phyloP scores from a whole-genome alignment of 2,888 invertebrate genomes.

The Empis stercorea region DNA sequence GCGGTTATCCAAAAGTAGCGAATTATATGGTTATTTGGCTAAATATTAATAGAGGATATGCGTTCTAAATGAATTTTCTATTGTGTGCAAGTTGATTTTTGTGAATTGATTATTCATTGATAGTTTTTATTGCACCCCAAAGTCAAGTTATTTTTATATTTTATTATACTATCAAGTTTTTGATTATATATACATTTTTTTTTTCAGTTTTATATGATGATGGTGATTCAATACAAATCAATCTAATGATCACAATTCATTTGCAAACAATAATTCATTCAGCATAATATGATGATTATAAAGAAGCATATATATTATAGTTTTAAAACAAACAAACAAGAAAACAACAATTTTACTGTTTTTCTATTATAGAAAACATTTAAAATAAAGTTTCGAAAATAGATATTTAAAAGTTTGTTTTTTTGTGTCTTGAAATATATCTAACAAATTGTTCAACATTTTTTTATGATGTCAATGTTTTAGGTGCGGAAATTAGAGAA shows the following conservation, averaged over 20 bases:
- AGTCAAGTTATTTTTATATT: background rate
- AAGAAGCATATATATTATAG: no score
- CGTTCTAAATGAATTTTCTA: conserved; percentile 17
- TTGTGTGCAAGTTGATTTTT: conserved; percentile 14
- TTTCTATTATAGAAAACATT: conserved; percentile 1
- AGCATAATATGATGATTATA: background rate
- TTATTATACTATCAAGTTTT: background rate
- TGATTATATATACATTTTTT: background rate
- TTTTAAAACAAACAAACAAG: background rate
- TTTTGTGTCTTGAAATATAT: no score
- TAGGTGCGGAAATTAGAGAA: background rate
- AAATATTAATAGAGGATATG: conserved; percentile 16
- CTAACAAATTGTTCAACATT: no score
- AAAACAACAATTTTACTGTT: no score
- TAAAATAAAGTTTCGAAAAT: no score
- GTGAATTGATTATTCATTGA: conserved; percentile 12
- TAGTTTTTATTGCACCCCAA: conserved; percentile 1
- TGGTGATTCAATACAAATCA: no score
- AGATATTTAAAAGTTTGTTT: no score
- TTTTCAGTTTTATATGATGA: no score
- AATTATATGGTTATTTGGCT: no score
- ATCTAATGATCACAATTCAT: no score
- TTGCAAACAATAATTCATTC: no score
- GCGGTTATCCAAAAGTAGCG: no score
- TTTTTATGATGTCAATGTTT: background rate